These are phyloP conservation scores for Zenarchopterus dispar DNA, from an alignment of 2,797 vertebrate species.

Conservation along the genomic window DNA sequence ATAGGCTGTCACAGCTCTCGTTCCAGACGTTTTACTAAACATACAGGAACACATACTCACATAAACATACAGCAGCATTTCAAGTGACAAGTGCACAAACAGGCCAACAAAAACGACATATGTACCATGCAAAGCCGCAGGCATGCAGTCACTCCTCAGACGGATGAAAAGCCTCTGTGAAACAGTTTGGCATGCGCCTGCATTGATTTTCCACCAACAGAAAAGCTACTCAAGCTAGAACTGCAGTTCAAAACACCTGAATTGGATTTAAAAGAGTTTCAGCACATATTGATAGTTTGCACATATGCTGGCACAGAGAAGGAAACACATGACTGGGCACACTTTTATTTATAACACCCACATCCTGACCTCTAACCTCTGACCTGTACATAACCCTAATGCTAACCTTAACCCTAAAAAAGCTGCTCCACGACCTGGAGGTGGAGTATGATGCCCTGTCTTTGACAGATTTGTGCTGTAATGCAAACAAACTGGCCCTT, in stretches of 20 bases:
- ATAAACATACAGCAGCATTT: constrained; percentile 16
- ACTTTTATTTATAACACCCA: not conserved
- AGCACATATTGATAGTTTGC: not conserved
- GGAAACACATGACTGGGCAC: not conserved
- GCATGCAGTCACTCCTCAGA: not conserved
- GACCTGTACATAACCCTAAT: not conserved
- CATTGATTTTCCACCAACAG: constrained; percentile 4
- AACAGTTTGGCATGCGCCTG: not conserved
- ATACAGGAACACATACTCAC: constrained; percentile 17
- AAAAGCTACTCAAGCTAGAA: too few species aligned
- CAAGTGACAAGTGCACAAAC: constrained; percentile 27
- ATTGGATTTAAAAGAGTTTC: not conserved
- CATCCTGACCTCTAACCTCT: constrained; percentile 5
- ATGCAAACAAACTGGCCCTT: constrained; percentile 26
- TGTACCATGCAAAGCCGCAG: not conserved
- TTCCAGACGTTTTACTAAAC: constrained; percentile 41
- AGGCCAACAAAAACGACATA: constrained; percentile 4
- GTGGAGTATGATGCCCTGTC: not conserved
- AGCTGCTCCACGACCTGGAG: not conserved
- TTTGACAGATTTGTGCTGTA: constrained; percentile 22
- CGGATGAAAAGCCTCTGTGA: not conserved
- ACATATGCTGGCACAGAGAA: not conserved
- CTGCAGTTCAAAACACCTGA: not conserved
- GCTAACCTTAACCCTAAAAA: constrained; percentile 12
- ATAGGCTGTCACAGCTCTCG: constrained; percentile 62